Evolutionary conservation across 2,888 invertebrate genomes (phyloP), one percentile per base, ranked within the genome.

Genomic region (Allacma fusca): DNA sequence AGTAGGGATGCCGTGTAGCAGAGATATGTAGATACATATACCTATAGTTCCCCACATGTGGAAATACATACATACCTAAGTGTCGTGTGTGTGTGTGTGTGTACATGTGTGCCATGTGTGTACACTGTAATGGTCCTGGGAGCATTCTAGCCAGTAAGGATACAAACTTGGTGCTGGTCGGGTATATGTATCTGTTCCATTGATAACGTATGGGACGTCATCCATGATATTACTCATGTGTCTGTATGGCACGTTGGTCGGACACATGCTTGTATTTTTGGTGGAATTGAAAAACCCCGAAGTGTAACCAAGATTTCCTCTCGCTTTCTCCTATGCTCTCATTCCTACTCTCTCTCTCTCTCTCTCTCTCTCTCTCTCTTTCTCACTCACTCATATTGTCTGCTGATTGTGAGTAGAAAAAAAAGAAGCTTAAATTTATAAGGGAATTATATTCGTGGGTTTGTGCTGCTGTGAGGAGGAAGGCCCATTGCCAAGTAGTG

Each of bases 141-240:
- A n/a, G n/a, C n/a, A n/a, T n/a, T n/a, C n/a, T n/a, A n/a, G n/a
- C n/a, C n/a, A n/a, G n/a, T n/a, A 13, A 40, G 40, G 40, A 40
- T 40, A 40, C 13, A 40, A 13, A 40, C 7, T 40, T 40, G 40
- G 13, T n/a, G n/a, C n/a, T 9, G 28, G 67, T n/a, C 26, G n/a
- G n/a, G 67, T 26, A 13, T 59, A 13, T n/a, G 59, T 59, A n/a
- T 59, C 7, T 5, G n/a, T 59, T 59, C 59, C 59, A 59, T 59
- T 59, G 59, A 59, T 59, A 59, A 59, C n/a, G 19, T 59, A 59
- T 59, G 59, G 59, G 59, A 59, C 59, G 59, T 59, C 59, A 59
- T 59, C 59, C 59, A 59, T 59, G 59, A 59, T 59, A 59, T 59
- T 23, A 23, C 59, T 59, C 59, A 21, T 59, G 59, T 23, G 59